These are phyloP conservation scores for Rhynchotus rufescens DNA, from an alignment of 2,797 vertebrate species.

Conservation along the genomic window DNA sequence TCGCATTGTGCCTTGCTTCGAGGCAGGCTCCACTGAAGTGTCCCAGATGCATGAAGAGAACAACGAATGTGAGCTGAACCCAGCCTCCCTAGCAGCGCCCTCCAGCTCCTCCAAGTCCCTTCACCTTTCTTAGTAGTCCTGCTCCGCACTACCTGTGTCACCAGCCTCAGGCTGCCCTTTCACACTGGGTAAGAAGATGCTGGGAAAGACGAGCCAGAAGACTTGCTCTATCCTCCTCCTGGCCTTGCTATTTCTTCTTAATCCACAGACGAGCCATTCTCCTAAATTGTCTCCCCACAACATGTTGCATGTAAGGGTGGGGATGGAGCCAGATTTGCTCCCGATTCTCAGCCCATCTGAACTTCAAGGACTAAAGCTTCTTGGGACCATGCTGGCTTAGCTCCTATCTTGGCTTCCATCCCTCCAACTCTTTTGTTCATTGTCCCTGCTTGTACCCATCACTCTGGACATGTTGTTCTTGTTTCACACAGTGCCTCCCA, in stretches of 20 bases:
- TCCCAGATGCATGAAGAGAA: slow-evolving; percentile 87
- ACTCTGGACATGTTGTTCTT: neutral
- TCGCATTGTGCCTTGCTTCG: slow-evolving; percentile 85
- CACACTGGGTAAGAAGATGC: neutral
- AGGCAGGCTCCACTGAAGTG: slow-evolving; percentile 84
- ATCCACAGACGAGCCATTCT: neutral
- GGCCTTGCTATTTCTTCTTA: neutral
- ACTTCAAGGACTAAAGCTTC: neutral
- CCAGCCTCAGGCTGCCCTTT: neutral
- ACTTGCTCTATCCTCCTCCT: neutral
- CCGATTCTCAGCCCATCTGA: neutral
- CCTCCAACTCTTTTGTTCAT: neutral
- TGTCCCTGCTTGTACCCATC: neutral
- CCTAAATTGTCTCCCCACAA: neutral
- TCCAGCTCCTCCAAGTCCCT: slow-evolving; percentile 67
- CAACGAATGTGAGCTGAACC: slow-evolving; percentile 78
- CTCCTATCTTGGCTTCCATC: neutral
- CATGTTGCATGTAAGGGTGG: neutral
- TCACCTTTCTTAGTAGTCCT: neutral
- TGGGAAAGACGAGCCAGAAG: neutral
- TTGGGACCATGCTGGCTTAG: neutral
- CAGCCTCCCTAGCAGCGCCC: slow-evolving; percentile 70
- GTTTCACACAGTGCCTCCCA: neutral
- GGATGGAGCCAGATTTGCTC: neutral
- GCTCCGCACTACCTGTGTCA: neutral